Percentiles rank a stretch among this genome's conserved stretches.
phyloP scores from a whole-genome alignment of 2,113 vertebrate genomes.

The Chaenogobius annularis region DNA sequence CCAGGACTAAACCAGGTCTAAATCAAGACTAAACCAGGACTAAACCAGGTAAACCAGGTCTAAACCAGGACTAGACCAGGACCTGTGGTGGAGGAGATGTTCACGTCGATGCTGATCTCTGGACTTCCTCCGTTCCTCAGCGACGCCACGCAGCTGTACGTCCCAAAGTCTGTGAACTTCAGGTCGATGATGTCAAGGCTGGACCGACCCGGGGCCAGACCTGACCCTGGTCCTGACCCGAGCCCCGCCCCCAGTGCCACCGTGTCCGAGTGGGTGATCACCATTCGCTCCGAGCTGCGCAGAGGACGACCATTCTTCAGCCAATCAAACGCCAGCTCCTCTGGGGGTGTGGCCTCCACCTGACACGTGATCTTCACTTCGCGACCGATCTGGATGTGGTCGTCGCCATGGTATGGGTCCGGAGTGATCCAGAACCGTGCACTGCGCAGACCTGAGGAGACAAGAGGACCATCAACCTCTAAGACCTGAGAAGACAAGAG shows the following conservation, averaged over 20 bases:
- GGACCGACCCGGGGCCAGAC: constrained; percentile 84
- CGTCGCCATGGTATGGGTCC: constrained; percentile 97
- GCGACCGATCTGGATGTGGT: constrained; percentile 98
- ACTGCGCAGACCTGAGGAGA: constrained; percentile 88
- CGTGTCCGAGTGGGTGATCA: constrained; percentile 95
- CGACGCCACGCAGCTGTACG: constrained; percentile 94
- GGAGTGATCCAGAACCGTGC: constrained; percentile 98
- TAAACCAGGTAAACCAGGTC: too few species aligned
- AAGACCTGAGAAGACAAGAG: too few species aligned
- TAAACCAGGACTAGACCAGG: too few species aligned
- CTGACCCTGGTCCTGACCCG: not conserved
- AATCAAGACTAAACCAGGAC: too few species aligned
- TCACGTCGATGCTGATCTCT: constrained; percentile 98
- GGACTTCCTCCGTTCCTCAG: constrained; percentile 93
- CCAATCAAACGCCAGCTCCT: constrained; percentile 96
- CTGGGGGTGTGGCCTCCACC: constrained; percentile 93
- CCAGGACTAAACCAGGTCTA: too few species aligned
- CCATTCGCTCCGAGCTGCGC: constrained; percentile 95
- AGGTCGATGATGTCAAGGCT: constrained; percentile 99
- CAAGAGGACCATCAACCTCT: not conserved
- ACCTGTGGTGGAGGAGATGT: constrained; percentile 98
- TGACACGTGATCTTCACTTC: constrained; percentile 98
- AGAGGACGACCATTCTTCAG: constrained; percentile 93
- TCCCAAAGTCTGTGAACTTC: constrained; percentile 98
- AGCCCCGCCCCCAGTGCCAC: constrained; percentile 63